Base-by-base conservation (phyloP, 1,140 invertebrate species). In the Micrasema longulum region DNA sequence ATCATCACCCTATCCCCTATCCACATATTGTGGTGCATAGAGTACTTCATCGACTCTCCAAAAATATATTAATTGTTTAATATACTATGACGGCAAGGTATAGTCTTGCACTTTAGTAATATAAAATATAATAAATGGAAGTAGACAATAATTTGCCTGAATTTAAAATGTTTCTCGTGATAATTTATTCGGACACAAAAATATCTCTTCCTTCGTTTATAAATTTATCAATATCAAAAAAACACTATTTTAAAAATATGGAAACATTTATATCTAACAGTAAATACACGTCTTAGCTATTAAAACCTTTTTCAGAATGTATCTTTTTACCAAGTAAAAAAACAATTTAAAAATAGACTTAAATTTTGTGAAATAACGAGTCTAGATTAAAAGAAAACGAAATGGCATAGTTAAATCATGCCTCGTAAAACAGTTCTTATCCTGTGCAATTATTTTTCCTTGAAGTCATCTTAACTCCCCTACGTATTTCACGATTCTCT, bases 371-470 rank as follows among this genome's bases (percentile, higher is more conserved):
- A 45, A 7, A 45, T 45, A 14, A 16, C 18, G 2, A n/a, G n/a
- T 16, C 41, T 12, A 12, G 16, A 45, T 14, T 45, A 63, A 60
- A 66, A 70, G 71, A 76, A 76, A 76, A 72, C 62, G 66, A 72
- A 76, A 76, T 76, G 72, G 72, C 67, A 72, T 72, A 71, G 70
- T 76, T 69, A 71, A 76, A 76, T 72, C 74, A 76, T 71, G 74
- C 72, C 66, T 72, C 74, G 63, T 76, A 76, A 76, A 76, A 72
- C 71, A 76, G 71, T 67, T 47, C 70, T 76, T 76, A 76, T 76
- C 74, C 70, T 47, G 20, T 55, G 71, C 74, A 76, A 76, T 76
- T 76, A 76, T 76, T 76, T 47, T 36, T 22, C 38, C 41, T 66
- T 23, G 53, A 22, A 35, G 47, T 50, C 36, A n/a, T 16, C 31